Conservation (phyloP, 2,888 invertebrate genomes). For the Callimorpha dominula region DNA sequence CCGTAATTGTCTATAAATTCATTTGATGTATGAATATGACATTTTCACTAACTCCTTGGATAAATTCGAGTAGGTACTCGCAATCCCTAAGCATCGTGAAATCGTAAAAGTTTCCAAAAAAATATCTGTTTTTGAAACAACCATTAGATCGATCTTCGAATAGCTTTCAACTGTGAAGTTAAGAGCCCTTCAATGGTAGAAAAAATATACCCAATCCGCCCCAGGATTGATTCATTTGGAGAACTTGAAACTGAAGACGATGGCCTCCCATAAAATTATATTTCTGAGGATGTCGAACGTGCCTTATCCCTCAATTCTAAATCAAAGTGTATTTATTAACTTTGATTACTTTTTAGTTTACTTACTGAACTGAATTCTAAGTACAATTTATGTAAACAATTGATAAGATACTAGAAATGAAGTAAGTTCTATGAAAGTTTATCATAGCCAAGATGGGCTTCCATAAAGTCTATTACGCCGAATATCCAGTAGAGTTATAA, state of each 20-base stretch:
- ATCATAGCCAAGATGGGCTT: not conserved
- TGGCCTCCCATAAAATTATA: not conserved
- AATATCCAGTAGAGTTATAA: not conserved
- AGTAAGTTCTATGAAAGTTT: not conserved
- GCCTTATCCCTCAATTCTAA: not conserved
- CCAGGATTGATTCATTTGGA: not conserved
- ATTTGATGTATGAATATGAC: too few species aligned
- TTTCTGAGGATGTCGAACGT: not conserved
- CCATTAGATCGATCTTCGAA: not conserved
- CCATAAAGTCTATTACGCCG: not conserved
- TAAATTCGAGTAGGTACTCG: too few species aligned
- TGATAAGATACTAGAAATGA: not conserved
- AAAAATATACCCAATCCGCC: not conserved
- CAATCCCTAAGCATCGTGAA: not conserved
- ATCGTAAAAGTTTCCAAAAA: not conserved
- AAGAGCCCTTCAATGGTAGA: not conserved
- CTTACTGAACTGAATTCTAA: constrained; percentile 4
- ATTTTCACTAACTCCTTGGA: too few species aligned
- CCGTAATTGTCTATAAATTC: too few species aligned
- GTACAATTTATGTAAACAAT: constrained; percentile 4
- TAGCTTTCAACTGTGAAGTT: not conserved
- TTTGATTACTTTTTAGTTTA: not conserved
- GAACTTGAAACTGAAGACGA: not conserved
- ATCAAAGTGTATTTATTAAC: too few species aligned
- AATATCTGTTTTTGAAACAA: not conserved